A percentile compares a stretch with the other conserved stretches of the same genome.
phyloP scores from a whole-genome alignment of 2,888 invertebrate genomes.

The Cosmopolites sordidus region DNA sequence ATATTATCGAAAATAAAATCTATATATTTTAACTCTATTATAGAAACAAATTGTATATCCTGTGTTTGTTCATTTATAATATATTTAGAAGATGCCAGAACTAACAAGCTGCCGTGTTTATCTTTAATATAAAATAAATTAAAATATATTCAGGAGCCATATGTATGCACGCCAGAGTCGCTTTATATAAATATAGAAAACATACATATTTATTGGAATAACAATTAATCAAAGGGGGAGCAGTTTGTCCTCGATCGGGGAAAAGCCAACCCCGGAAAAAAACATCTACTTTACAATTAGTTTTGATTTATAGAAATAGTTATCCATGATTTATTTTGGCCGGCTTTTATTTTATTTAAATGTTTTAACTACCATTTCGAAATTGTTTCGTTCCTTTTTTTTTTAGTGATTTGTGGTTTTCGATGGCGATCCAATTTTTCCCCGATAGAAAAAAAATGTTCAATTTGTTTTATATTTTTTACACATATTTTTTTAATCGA shows the following conservation, averaged over 20 bases:
- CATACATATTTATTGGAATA: neutral
- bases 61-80: slow-evolving; percentile 1
- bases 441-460: no score
- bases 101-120: slow-evolving; percentile 4
- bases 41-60: no score
- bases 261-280: neutral
- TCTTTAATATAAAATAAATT: slow-evolving; percentile 13
- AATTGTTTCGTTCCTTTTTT: no score
- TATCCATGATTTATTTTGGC: neutral
- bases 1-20: no score
- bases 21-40: no score
- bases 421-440: no score
- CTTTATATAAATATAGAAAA: slow-evolving; percentile 1
- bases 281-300: slow-evolving; percentile 2
- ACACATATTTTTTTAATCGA: no score
- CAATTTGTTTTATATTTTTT: no score
- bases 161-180: neutral
- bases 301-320: slow-evolving; percentile 2
- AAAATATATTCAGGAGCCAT: slow-evolving; percentile 9
- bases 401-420: no score
- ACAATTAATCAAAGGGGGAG: neutral
- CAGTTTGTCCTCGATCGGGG: neutral
- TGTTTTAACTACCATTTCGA: neutral
- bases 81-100: neutral
- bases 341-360: neutral